Evolutionary conservation across 92 coral and sea anemone genomes (phyloP).

Genomic region (Palythoa heliodiscus): DNA sequence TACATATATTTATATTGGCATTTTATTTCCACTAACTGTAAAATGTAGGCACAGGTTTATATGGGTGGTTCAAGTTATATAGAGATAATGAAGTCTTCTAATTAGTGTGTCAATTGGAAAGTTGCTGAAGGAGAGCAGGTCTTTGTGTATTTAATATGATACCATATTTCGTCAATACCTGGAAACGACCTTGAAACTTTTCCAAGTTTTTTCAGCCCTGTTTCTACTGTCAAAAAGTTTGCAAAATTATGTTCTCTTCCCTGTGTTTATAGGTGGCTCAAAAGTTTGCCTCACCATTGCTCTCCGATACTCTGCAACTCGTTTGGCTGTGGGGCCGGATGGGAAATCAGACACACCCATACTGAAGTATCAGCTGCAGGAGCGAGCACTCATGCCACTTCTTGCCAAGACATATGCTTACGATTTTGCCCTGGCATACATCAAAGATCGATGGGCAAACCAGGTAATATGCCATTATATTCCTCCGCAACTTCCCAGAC

Average conservation of each 20-base stretch:
- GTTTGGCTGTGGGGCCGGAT: conserved; percentile 90
- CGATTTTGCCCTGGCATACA: conserved; percentile 78
- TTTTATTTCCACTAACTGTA: too few species aligned
- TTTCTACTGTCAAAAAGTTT: neutral
- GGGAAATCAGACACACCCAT: conserved; percentile 91
- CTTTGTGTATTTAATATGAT: too few species aligned
- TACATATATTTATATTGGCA: too few species aligned
- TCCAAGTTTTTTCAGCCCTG: neutral
- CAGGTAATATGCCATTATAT: conserved; percentile 52
- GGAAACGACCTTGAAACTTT: neutral
- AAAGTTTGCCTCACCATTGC: conserved; percentile 84
- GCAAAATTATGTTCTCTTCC: neutral
- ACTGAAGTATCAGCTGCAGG: conserved; percentile 82
- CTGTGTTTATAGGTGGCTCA: conserved; percentile 60
- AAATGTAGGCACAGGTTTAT: too few species aligned
- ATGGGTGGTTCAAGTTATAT: too few species aligned
- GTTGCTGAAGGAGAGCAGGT: too few species aligned
- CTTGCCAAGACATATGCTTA: conserved; percentile 83
- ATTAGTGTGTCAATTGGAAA: too few species aligned
- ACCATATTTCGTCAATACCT: too few species aligned
- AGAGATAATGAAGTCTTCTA: too few species aligned
- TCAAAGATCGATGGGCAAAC: conserved; percentile 90
- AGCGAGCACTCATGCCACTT: conserved; percentile 81
- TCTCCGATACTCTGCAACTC: conserved; percentile 86
- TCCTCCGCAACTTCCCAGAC: neutral